A percentile compares a stretch with the other conserved stretches of the same genome.
Evolutionary conservation across 2,888 invertebrate genomes (phyloP).

Genomic region (Cylindroiulus punctatus): DNA sequence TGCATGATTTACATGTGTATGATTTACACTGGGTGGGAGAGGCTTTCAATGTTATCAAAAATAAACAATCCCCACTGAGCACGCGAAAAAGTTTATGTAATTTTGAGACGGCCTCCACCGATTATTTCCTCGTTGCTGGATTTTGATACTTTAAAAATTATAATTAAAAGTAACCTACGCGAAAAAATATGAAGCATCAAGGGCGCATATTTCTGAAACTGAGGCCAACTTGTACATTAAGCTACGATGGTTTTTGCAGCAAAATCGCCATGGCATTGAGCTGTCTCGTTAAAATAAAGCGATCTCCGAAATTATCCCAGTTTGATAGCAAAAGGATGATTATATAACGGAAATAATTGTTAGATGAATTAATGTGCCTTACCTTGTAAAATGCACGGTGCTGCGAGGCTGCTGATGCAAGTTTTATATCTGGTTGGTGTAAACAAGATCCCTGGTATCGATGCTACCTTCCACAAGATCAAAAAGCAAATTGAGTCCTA

Average conservation of each 20-base stretch:
- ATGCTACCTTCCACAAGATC: not conserved
- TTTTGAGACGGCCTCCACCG: not conserved
- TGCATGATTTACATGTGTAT: not conserved
- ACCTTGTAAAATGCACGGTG: not conserved
- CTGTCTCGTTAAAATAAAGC: not conserved
- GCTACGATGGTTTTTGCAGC: not conserved
- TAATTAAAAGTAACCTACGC: not conserved
- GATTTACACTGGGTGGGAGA: no score
- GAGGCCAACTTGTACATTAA: slow-evolving; percentile 19
- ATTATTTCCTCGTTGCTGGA: not conserved
- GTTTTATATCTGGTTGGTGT: not conserved
- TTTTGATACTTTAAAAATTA: slow-evolving; percentile 5
- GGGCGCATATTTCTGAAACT: not conserved
- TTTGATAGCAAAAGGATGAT: not conserved
- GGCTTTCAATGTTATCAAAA: slow-evolving; percentile 34
- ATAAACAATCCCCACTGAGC: not conserved
- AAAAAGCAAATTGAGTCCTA: not conserved
- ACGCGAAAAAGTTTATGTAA: slow-evolving; percentile 10
- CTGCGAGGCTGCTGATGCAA: not conserved
- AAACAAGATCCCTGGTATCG: not conserved
- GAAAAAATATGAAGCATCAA: not conserved
- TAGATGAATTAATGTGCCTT: not conserved
- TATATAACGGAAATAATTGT: not conserved
- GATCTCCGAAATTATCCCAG: not conserved
- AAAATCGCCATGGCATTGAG: not conserved